Percentiles rank a stretch among this genome's conserved stretches.
These are phyloP conservation scores for Aquatica leii DNA, from an alignment of 2,888 invertebrate species.

Conservation along the genomic window DNA sequence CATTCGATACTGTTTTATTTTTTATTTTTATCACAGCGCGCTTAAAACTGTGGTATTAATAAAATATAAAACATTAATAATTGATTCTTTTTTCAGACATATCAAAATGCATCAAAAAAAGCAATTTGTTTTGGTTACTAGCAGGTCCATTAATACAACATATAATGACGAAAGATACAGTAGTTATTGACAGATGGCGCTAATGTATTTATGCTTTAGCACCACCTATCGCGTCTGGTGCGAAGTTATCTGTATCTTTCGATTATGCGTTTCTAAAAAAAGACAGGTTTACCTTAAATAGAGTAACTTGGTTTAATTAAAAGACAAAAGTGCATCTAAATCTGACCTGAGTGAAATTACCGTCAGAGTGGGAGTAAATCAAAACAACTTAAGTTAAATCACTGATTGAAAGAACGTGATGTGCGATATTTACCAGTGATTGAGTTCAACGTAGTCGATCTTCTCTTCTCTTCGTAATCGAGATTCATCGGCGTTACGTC, in stretches of 20 bases:
- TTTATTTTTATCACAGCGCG: constrained; percentile 44
- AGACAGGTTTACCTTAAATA: background rate
- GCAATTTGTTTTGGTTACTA: constrained; percentile 25
- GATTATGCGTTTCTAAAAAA: too few relatives aligned
- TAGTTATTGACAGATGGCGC: too few relatives aligned
- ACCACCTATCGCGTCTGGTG: too few relatives aligned
- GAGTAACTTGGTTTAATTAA: background rate
- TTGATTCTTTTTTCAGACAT: constrained; percentile 21
- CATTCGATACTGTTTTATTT: constrained; percentile 52
- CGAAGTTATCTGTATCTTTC: too few relatives aligned
- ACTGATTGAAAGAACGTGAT: constrained; percentile 6
- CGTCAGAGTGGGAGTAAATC: background rate
- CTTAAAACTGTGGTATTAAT: constrained; percentile 30
- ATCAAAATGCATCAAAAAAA: constrained; percentile 31
- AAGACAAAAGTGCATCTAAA: constrained; percentile 6
- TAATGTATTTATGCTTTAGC: too few relatives aligned
- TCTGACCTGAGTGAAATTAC: background rate
- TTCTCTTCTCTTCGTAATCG: constrained; percentile 74
- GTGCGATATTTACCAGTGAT: constrained; percentile 70
- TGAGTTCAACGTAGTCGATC: constrained; percentile 77
- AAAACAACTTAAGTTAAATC: background rate
- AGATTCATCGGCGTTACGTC: constrained; percentile 88
- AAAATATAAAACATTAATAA: constrained; percentile 31
- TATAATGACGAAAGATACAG: constrained; percentile 2
- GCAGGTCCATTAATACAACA: constrained; percentile 11